A percentile compares a stretch with the other conserved stretches of the same genome.
These are phyloP conservation scores for Cinclus mexicanus DNA, from an alignment of 2,113 vertebrate genomes.

Conservation along the genomic window DNA sequence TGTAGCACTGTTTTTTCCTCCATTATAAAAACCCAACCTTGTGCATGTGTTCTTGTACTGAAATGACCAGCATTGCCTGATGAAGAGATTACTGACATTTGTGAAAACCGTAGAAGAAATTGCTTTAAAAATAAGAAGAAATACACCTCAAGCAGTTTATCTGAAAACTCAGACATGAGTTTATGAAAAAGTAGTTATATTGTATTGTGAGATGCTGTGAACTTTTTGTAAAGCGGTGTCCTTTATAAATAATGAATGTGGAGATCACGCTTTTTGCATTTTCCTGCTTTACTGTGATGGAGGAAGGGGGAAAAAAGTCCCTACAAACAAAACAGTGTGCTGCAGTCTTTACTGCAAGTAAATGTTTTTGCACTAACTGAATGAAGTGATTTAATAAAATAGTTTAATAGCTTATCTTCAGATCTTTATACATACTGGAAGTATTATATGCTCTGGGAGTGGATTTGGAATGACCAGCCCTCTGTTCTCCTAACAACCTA, in stretches of 20 bases:
- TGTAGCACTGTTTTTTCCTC: background rate
- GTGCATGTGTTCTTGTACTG: background rate
- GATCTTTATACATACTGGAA: background rate
- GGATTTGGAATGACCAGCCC: background rate
- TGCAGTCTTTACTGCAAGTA: background rate
- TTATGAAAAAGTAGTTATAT: background rate
- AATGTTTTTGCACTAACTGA: background rate
- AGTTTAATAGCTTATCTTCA: background rate
- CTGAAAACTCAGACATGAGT: background rate
- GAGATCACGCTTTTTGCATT: background rate
- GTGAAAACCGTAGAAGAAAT: background rate
- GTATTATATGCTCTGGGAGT: background rate
- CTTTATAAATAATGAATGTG: background rate
- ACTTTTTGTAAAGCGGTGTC: background rate
- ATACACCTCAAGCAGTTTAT: background rate
- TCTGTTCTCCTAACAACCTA: background rate
- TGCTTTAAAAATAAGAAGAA: background rate
- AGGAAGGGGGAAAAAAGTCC: background rate
- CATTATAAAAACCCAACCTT: background rate
- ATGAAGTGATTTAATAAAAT: background rate
- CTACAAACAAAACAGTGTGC: background rate
- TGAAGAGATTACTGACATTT: background rate
- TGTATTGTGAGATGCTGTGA: background rate
- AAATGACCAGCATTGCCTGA: background rate
- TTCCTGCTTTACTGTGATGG: background rate